Evolutionary conservation across 2,797 vertebrate species (phyloP), one percentile per base, ranked within the genome.

Genomic region (Syngnathus acus): DNA sequence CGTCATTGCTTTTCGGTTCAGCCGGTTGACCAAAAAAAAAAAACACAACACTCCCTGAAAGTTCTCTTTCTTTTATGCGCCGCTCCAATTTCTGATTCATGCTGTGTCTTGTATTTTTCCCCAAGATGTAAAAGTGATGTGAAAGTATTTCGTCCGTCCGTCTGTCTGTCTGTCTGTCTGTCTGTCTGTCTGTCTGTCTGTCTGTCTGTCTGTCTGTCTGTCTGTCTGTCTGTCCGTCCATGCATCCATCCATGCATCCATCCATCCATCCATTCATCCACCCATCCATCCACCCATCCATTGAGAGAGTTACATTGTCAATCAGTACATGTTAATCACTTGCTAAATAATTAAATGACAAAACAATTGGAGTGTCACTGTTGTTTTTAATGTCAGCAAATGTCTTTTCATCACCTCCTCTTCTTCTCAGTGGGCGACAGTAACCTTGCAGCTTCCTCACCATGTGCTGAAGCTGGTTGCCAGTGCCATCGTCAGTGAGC

Each of bases 391-490:
- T 32, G 26, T 32, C 26, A 32, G 26, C 26, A 32, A 32, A 32
- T 32, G 26, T 32, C 26, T 32, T 32, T 32, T 32, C 26, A 32
- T 23, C 23, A 23, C 23, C 23, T 21, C 26, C 5, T 21, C 23
- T 45, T 65, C 19, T 50, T 71, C 74, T 47, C 82, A 99, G 97
- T 99, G 97, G 97, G 97, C 97, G 51, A 99, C 97, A 0, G 96
- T 99, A 86, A 98, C 90, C 75, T 95, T 99, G 88, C 94, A 97
- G 88, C 96, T 99, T 82, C 95, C 97, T 78, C 96, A 99, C 88
- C 95, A 99, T 57, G 90, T 96, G 76, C 90, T 99, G 86, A 98
- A 95, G 88, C 92, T 95, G 80, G 93, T 98, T 80, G 94, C 94
- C 72, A 91, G 92, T 82, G 93, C 94, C 89, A 94, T 99, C 70